These are phyloP conservation scores for Chlorodrepanis virens DNA, from an alignment of 2,113 vertebrate species.

Conservation along the genomic window DNA sequence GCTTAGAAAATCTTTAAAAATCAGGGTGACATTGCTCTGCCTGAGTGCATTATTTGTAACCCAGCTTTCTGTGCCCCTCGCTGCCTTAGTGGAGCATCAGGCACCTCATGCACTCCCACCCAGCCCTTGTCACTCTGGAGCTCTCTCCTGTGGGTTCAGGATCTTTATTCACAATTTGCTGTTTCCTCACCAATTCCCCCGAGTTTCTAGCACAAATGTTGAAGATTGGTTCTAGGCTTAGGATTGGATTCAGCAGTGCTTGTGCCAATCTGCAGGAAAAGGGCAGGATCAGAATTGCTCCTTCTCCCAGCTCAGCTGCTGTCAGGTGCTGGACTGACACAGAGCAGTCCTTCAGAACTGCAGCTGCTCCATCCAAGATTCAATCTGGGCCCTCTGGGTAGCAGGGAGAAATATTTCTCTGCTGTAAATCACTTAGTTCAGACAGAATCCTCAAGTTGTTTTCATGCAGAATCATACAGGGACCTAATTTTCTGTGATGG, in stretches of 20 bases:
- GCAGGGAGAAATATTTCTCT: background rate
- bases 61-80: background rate
- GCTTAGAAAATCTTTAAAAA: too few species aligned
- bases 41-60: background rate
- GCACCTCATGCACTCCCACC: background rate
- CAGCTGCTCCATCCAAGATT: background rate
- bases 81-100: background rate
- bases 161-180: background rate
- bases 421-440: background rate
- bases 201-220: background rate
- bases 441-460: conserved; percentile 29
- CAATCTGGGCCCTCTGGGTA: background rate
- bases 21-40: background rate
- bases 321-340: background rate
- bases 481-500: conserved; percentile 16
- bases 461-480: background rate
- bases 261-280: background rate
- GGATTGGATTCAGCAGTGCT: background rate
- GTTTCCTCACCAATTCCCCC: background rate
- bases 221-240: background rate
- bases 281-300: background rate
- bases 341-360: background rate
- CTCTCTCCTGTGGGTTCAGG: background rate
- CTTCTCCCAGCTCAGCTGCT: background rate
- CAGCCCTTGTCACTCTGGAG: background rate